These are phyloP conservation scores for Furnarius figulus DNA, from an alignment of 2,113 vertebrate species.

Conservation along the genomic window DNA sequence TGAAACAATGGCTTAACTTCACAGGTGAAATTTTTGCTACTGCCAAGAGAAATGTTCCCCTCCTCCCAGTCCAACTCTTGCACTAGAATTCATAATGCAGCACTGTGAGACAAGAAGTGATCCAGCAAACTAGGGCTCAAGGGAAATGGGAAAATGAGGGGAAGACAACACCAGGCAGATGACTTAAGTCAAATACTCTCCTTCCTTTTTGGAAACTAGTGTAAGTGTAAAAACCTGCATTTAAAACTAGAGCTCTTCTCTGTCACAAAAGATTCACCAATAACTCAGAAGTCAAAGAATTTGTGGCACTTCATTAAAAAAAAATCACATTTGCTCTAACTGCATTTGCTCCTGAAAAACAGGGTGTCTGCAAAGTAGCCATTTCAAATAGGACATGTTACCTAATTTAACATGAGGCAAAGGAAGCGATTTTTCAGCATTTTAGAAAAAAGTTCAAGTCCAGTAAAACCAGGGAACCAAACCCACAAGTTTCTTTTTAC, in stretches of 20 bases:
- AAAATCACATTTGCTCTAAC: background rate
- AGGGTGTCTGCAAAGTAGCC: fast-evolving
- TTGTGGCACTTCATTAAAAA: background rate
- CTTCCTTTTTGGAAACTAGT: background rate
- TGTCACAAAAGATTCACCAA: background rate
- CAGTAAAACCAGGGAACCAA: background rate
- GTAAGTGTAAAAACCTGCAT: background rate
- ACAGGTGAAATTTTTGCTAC: background rate
- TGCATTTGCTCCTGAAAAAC: background rate
- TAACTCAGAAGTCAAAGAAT: background rate
- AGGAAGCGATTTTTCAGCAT: background rate
- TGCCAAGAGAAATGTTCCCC: background rate
- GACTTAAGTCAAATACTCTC: background rate
- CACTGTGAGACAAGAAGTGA: fast-evolving
- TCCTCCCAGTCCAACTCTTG: background rate
- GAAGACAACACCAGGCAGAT: background rate
- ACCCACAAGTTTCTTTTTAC: background rate
- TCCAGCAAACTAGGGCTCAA: background rate
- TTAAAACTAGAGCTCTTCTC: background rate
- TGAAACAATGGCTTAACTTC: background rate
- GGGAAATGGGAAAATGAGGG: background rate
- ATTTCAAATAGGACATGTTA: background rate
- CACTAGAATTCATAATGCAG: background rate
- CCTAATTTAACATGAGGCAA: background rate
- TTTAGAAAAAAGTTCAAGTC: background rate